Percentiles rank a stretch among this genome's conserved stretches.
Conservation (phyloP, 1,140 invertebrate species). For the Anoplolepis gracilipes region DNA sequence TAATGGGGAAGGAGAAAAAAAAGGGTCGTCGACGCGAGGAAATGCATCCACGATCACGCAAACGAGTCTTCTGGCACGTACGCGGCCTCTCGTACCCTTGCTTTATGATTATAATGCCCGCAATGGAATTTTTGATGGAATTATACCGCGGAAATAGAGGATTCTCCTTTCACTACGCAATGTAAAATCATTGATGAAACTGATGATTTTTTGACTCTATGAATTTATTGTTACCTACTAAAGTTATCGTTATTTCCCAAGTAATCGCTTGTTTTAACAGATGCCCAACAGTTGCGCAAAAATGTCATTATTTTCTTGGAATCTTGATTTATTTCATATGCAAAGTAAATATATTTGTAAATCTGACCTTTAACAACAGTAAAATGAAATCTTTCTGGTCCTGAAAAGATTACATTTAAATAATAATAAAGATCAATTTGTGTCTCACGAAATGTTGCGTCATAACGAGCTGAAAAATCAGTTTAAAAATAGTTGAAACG, state of each 20-base stretch:
- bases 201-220: background rate
- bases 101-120: conserved; percentile 1
- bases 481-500: background rate
- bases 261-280: too few relatives aligned
- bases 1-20: background rate
- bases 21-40: conserved; percentile 30
- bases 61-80: conserved; percentile 34
- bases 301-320: background rate
- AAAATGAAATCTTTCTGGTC: background rate
- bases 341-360: too few relatives aligned
- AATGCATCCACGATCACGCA: conserved; percentile 34
- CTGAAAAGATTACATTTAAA: background rate
- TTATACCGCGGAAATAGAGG: background rate
- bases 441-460: background rate
- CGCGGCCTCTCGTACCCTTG: background rate
- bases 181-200: background rate
- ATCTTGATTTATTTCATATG: background rate
- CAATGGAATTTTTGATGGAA: background rate
- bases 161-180: too few relatives aligned
- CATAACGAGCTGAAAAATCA: background rate
- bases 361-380: background rate
- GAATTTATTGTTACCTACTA: background rate
- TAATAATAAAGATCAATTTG: background rate
- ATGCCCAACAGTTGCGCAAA: too few relatives aligned
- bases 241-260: background rate